phyloP scores from a whole-genome alignment of 1,140 invertebrate species.

The Bombus pyrosoma region DNA sequence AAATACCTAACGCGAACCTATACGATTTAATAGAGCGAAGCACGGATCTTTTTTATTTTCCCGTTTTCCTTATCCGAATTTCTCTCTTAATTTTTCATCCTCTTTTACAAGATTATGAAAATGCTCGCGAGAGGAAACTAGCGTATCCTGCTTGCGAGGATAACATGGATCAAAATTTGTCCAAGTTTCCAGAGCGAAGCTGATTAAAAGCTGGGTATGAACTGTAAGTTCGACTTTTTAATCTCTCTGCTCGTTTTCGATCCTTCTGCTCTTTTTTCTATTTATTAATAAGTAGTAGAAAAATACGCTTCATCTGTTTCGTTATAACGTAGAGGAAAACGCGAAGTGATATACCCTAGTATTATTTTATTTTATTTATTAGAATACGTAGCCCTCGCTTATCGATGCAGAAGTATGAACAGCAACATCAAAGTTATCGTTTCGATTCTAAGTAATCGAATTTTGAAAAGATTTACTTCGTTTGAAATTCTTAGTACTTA shows the following conservation, averaged over 20 bases:
- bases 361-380: too few species aligned
- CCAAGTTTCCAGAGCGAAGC: not conserved
- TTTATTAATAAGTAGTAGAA: not conserved
- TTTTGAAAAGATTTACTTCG: too few species aligned
- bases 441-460: too few species aligned
- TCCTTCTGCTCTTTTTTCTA: not conserved
- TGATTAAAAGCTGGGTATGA: not conserved
- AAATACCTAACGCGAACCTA: not conserved
- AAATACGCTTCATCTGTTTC: not conserved
- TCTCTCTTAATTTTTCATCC: not conserved
- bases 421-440: too few species aligned
- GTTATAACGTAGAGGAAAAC: not conserved
- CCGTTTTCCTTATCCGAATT: not conserved
- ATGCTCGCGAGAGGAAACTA: not conserved
- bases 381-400: too few species aligned
- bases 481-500: too few species aligned
- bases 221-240: not conserved
- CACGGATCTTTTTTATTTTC: not conserved
- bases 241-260: not conserved
- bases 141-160: not conserved
- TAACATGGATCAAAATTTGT: conserved; percentile 13
- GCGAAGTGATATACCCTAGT: not conserved
- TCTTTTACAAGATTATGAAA: conserved; percentile 3
- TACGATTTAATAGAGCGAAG: not conserved
- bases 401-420: too few species aligned